Evolutionary conservation across 2,888 invertebrate species (phyloP), one percentile per base, ranked within the genome.

Genomic region (Biston betularia): DNA sequence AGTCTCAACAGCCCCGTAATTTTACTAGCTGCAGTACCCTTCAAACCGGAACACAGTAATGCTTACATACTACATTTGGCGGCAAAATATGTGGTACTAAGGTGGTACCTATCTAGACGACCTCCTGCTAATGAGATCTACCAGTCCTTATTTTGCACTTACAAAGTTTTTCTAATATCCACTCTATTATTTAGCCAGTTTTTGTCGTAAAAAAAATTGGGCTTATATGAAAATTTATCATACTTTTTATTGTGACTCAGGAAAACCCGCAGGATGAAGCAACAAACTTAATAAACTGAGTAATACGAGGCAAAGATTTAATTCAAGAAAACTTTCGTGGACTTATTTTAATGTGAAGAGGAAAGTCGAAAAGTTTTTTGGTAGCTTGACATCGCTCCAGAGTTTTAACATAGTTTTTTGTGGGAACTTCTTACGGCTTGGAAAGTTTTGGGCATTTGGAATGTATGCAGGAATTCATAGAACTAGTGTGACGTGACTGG

Each of bases 361-460:
- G 14, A 46, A 40, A 48, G n/a, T 42, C 24, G 52, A 33, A 56
- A 56, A 57, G 49, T 58, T 63, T 63, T 63, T 63, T 14, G 52
- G 56, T 64, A 42, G 57, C 46, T 53, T 64, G 53, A 64, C 63
- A 64, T 52, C 46, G 50, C 48, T 14, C 12, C 38, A 50, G 40
- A 63, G 58, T 64, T 64, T 64, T 38, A 45, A 46, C 57, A 57
- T 52, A 63, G 63, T 57, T 64, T 64, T 63, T 53, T 46, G 57
- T 10, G 34, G 56, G n/a, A 45, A 40, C 52, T 58, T 64, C 38
- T 40, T 14, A 24, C 46, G 53, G 52, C 34, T 57, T 15, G 33
- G 46, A 53, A 58, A 53, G 46, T 64, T 58, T 33, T 8, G 38
- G 58, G 38, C 38, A 50, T 62, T 38, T 8, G 52, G 50, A 45